Percentiles rank a stretch among this genome's conserved stretches.
Conservation (phyloP, 2,888 invertebrate genomes). For the Spilosoma lubricipeda region DNA sequence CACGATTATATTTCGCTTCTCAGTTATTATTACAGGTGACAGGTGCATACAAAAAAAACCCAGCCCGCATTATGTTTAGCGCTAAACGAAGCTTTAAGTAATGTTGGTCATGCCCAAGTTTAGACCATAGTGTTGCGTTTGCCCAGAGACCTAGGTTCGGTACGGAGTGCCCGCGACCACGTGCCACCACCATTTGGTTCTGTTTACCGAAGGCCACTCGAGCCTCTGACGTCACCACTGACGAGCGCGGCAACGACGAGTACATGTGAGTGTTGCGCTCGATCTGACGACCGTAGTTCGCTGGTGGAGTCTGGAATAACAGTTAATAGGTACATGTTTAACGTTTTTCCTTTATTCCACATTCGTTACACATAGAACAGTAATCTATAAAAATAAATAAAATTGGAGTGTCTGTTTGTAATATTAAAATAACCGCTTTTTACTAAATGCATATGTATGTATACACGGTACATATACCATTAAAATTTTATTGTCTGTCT, state of each 20-base stretch:
- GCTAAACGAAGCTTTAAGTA: background rate
- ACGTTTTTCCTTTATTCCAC: background rate
- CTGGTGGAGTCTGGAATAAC: constrained; percentile 89
- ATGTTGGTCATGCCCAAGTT: background rate
- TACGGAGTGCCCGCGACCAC: constrained; percentile 92
- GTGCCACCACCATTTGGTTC: constrained; percentile 61
- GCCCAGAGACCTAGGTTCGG: constrained; percentile 93
- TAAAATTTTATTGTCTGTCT: too few species aligned
- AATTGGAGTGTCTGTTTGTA: too few species aligned
- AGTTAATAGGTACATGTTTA: background rate
- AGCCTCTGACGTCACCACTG: constrained; percentile 84
- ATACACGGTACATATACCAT: too few species aligned
- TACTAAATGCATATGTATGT: too few species aligned
- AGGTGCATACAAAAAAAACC: background rate
- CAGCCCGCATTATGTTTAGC: constrained; percentile 12
- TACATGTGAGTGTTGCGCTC: constrained; percentile 89
- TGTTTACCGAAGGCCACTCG: constrained; percentile 92
- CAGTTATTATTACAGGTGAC: background rate
- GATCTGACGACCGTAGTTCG: constrained; percentile 91
- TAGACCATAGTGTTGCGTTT: constrained; percentile 43
- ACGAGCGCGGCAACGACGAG: constrained; percentile 92
- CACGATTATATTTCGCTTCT: background rate
- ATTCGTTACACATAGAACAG: background rate
- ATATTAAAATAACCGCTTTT: too few species aligned
- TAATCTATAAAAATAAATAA: too few species aligned